Conservation (phyloP, 2,113 vertebrate species). For the Cebus imitator region DNA sequence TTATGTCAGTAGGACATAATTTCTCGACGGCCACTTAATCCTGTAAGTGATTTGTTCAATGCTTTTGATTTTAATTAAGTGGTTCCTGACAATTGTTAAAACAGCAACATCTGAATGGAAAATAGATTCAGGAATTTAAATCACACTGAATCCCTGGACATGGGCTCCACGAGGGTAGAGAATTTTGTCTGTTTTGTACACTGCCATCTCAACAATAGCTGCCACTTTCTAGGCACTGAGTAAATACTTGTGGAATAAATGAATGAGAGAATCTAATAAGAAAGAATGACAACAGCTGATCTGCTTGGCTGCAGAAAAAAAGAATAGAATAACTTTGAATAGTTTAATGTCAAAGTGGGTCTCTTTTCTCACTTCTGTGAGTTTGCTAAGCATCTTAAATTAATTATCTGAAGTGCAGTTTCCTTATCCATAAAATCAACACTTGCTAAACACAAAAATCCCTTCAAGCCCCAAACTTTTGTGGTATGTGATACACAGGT, state of each 20-base stretch:
- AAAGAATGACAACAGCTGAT: background rate
- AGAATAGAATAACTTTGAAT: background rate
- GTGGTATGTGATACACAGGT: rapidly evolving
- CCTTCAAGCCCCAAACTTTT: background rate
- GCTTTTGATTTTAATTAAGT: background rate
- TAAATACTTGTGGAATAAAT: background rate
- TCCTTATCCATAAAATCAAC: background rate
- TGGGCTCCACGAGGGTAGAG: rapidly evolving
- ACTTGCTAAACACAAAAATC: background rate
- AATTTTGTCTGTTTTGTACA: background rate
- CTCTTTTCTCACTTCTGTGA: background rate
- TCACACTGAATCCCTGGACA: background rate
- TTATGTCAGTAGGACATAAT: background rate
- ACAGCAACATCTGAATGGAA: background rate
- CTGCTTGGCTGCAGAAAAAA: too few species aligned
- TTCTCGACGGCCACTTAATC: too few species aligned
- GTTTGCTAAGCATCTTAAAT: background rate
- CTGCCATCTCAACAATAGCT: background rate
- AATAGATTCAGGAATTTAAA: background rate
- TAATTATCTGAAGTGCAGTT: background rate
- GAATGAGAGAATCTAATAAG: background rate
- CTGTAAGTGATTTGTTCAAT: background rate
- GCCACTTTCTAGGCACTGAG: too few species aligned
- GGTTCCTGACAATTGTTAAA: background rate
- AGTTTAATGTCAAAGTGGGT: background rate